Conservation (phyloP, 1,140 invertebrate species). For the Cydia pomonella region DNA sequence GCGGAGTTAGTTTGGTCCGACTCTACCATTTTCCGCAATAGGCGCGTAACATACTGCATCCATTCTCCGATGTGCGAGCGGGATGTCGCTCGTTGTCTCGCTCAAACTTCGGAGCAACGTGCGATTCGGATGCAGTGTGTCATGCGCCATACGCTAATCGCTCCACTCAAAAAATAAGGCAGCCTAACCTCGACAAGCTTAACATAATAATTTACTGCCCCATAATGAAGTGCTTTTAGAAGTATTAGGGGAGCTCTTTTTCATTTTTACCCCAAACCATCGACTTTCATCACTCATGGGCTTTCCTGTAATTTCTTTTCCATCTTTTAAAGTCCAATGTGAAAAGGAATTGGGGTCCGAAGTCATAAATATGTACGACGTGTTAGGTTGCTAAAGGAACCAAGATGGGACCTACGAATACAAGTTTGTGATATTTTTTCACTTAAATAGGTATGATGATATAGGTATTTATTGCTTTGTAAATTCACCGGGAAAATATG, state of each 20-base stretch:
- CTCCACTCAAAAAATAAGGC: not conserved
- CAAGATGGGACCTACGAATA: not conserved
- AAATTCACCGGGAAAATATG: no score
- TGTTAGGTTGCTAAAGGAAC: not conserved
- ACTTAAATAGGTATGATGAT: not conserved
- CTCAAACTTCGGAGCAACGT: no score
- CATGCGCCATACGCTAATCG: not conserved
- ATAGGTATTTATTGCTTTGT: not conserved
- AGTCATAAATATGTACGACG: slow-evolving; percentile 11
- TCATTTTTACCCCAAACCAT: slow-evolving; percentile 24
- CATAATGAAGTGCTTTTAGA: slow-evolving; percentile 33
- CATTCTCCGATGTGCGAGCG: no score
- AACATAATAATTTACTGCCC: slow-evolving; percentile 32
- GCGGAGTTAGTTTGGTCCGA: no score
- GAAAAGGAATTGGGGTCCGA: not conserved
- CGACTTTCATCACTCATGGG: slow-evolving; percentile 23
- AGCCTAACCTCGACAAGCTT: slow-evolving; percentile 26
- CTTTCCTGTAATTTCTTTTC: not conserved
- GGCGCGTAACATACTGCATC: no score
- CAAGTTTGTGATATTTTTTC: not conserved
- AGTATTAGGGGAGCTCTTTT: slow-evolving; percentile 28
- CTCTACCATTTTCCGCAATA: no score
- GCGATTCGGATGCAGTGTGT: no score
- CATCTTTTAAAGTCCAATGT: slow-evolving; percentile 1
- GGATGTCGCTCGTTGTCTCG: no score